Conservation (phyloP, 1,140 invertebrate genomes). For the Eurosta solidaginis region DNA sequence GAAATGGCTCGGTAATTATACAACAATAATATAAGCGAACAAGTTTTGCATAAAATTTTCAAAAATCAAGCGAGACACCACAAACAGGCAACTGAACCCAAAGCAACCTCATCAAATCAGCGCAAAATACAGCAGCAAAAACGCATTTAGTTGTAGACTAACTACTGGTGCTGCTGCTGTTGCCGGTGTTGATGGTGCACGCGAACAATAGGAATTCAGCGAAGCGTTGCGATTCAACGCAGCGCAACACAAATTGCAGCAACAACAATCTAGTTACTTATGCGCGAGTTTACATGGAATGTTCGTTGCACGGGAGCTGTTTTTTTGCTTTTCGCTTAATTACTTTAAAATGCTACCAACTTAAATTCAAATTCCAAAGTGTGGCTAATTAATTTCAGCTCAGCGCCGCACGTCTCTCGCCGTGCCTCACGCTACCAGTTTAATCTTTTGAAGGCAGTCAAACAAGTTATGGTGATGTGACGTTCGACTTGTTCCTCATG, state of each 20-base stretch:
- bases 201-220: background rate
- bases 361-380: conserved; percentile 29
- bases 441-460: no score
- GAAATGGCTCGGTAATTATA: no score
- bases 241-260: background rate
- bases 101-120: background rate
- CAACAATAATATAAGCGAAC: background rate
- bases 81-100: background rate
- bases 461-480: background rate
- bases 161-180: background rate
- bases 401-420: conserved; percentile 11
- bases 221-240: background rate
- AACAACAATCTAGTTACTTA: background rate
- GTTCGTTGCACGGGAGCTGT: conserved; percentile 10
- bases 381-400: conserved; percentile 21
- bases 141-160: conserved; percentile 19
- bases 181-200: no score
- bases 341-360: conserved; percentile 27
- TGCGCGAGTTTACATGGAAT: background rate
- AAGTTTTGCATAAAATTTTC: conserved; percentile 17
- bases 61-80: conserved; percentile 1
- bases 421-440: conserved; percentile 17
- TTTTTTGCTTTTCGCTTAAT: conserved; percentile 26
- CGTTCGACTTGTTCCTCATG: background rate
- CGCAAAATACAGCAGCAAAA: background rate